Base-by-base conservation (phyloP, 2,888 invertebrate species). In the Diploptera punctata region DNA sequence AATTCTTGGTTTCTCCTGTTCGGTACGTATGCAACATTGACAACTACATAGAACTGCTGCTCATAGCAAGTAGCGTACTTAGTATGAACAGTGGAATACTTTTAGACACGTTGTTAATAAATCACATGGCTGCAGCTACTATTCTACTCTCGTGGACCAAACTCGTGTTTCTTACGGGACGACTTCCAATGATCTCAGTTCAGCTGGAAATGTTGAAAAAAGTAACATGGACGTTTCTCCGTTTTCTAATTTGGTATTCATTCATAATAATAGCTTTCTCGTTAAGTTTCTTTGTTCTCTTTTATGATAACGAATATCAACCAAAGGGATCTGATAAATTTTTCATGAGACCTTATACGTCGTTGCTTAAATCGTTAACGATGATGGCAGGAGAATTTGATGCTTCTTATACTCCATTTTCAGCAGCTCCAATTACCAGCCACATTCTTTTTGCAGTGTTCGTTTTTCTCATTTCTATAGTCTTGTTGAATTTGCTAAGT, bases 11-110 rank as follows among this genome's bases (percentile, higher is more conserved):
- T 33, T 89, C 91, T 0, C 90, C 91, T 0, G 80, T 81, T 7
- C 84, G 86, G 73, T 94, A 94, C 80, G 82, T 93, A n/a, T 85
- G 83, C 69, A 90, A 89, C 73, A 83, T 88, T 29, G 93, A 93
- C 79, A 95, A 94, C 78, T 90, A 89, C 84, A 84, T 94, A 79
- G 94, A 94, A 83, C 81, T 93, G 16, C 79, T 84, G 4, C 16
- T 47, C 4, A 47, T 47, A 47, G 47, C 18, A n/a, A n/a, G 47
- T 13, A 47, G 9, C n/a, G 4, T n/a, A 4, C 3, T n/a, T 4
- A 18, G 86, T 86, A 7, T 47, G n/a, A 13, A 47, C n/a, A 47
- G 47, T 47, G 3, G n/a, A 4, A 4, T n/a, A 47, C 13, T 47
- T 7, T n/a, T 47, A 4, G n/a, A n/a, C n/a, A 13, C 13, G 7